A percentile compares a stretch with the other conserved stretches of the same genome.
These are phyloP conservation scores for Phaetusa simplex DNA, from an alignment of 2,113 vertebrate species.

Conservation along the genomic window DNA sequence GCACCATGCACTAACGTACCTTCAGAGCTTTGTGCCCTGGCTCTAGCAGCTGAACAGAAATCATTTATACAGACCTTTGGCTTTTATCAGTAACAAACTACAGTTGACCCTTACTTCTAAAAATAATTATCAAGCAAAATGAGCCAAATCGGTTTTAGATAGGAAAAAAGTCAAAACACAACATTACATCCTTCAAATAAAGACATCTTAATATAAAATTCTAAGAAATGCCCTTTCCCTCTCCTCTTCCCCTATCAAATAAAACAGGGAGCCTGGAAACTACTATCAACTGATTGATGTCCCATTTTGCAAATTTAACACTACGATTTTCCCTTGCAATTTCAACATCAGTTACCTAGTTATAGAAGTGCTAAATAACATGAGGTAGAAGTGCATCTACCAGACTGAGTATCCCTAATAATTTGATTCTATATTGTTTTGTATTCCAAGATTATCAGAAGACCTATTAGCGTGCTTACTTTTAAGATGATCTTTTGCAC, in stretches of 20 bases:
- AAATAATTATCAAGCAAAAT: background rate
- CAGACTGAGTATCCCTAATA: background rate
- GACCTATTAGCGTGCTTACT: background rate
- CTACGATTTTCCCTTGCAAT: background rate
- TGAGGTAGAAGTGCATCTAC: background rate
- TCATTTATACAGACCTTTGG: background rate
- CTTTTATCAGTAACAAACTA: background rate
- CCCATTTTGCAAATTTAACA: background rate
- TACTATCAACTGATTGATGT: background rate
- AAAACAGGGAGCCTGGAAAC: background rate
- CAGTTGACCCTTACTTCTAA: background rate
- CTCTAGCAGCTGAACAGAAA: background rate
- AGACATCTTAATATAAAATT: background rate
- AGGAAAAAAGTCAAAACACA: background rate
- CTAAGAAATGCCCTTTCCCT: background rate
- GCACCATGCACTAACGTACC: background rate
- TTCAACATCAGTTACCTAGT: background rate
- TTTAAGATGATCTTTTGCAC: background rate
- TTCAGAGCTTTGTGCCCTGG: background rate
- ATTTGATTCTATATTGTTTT: background rate
- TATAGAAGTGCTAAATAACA: background rate
- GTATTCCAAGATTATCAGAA: background rate
- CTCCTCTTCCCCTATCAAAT: background rate
- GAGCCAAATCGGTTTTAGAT: background rate
- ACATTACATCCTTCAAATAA: background rate